Conservation (phyloP, 2,113 vertebrate genomes). For the Willisornis vidua region DNA sequence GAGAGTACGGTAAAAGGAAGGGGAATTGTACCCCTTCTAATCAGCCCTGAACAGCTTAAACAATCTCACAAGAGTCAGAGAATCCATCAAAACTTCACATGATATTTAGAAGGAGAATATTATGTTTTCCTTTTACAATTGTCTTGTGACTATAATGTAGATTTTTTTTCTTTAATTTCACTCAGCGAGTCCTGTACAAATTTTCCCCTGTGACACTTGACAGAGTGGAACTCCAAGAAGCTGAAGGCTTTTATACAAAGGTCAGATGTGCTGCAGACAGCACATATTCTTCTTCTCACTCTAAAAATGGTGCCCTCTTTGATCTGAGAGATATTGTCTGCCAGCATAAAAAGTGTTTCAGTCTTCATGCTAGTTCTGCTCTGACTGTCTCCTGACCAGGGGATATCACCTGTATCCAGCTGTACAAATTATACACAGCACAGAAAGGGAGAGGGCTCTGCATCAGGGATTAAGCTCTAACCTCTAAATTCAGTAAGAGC, state of each 20-base stretch:
- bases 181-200: background rate
- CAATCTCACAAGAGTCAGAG: background rate
- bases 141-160: background rate
- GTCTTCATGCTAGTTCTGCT: background rate
- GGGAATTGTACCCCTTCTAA: background rate
- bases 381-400: conserved; percentile 13
- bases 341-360: background rate
- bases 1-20: conserved; percentile 13
- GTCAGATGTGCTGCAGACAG: conserved; percentile 33
- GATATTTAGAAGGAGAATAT: background rate
- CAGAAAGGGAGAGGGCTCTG: background rate
- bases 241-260: conserved; percentile 39
- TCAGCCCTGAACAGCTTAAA: background rate
- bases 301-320: conserved; percentile 39
- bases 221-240: conserved; percentile 6
- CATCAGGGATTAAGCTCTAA: background rate
- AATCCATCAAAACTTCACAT: conserved; percentile 11
- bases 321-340: conserved; percentile 27
- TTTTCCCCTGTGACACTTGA: background rate
- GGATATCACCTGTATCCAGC: background rate
- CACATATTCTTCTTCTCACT: background rate
- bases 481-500: background rate
- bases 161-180: conserved; percentile 38
- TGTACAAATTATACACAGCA: background rate
- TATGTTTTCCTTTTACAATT: background rate